Conservation (phyloP, 2,888 invertebrate genomes). For the Adineta ricciae region DNA sequence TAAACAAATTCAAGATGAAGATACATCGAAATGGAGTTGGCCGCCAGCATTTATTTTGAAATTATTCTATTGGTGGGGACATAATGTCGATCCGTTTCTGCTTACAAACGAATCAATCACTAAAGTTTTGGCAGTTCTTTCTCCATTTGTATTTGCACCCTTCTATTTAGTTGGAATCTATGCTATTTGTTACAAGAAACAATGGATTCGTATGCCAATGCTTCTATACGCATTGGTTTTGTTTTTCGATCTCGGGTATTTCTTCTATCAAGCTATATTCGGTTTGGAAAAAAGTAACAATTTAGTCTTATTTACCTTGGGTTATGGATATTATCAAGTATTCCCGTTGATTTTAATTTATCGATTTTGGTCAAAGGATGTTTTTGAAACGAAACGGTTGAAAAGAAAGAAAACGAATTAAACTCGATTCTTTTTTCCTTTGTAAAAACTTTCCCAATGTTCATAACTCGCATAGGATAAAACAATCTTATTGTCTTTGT, state of each 20-base stretch:
- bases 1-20: not conserved
- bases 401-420: no score
- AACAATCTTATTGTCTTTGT: no score
- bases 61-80: not conserved
- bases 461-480: no score
- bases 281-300: not conserved
- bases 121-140: not conserved
- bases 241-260: not conserved
- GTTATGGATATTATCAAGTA: constrained; percentile 5
- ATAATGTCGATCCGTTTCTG: not conserved
- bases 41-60: not conserved
- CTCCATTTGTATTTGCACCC: constrained; percentile 1
- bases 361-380: not conserved
- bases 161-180: not conserved
- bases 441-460: no score
- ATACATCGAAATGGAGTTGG: constrained; percentile 7
- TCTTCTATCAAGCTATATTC: not conserved
- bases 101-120: not conserved
- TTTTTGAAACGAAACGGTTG: not conserved
- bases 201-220: constrained; percentile 10
- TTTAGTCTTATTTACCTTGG: not conserved
- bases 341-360: constrained; percentile 5
- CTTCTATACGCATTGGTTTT: not conserved
- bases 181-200: not conserved
- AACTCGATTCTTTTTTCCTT: no score